Base-by-base conservation (phyloP, 2,888 invertebrate species). In the Spialia ferax region DNA sequence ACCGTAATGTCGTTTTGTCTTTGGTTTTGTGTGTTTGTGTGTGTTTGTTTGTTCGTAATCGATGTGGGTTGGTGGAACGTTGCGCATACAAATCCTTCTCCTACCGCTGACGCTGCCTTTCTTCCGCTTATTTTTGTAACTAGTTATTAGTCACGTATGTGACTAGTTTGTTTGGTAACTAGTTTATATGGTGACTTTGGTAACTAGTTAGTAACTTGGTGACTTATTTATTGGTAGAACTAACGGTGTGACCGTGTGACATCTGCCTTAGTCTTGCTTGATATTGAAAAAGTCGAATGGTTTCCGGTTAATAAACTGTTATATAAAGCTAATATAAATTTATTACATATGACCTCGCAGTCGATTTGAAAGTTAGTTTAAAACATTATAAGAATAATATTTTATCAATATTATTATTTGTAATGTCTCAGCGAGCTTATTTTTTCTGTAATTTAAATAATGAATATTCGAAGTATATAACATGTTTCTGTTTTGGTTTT, bases 1-100 rank as follows among this genome's bases (percentile, higher is more conserved):
- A 75, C 78, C 74, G 79, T 79, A 78, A 76, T 74, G 70, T 70
- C 74, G 74, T 76, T 77, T 81, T 80, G 77, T 81, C 69, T 77
- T 72, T 73, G 72, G 70, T 73, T 80, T 82, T 78, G 79, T 81
- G 81, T 81, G 81, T 73, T 74, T 73, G 68, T 59, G 70, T 63
- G 38, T 42, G 18, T 57, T 38, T 50, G 18, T 32, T 62, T 48
- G 4, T 48, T 48, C 29, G 32, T 29, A 29, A 45, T 56, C 64
- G 22, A 64, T 74, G 68, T 71, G 69, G 63, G 50, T 57, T 70
- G 69, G 64, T 63, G 63, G 73, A 68, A 70, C 45, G 42, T 22
- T 38, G 48, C 23, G 38, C 42, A 7, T 29, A 52, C 29, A 35
- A 2, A 3, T 38, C 22, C 13, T 13, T 15, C 45, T 57, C 64